Conservation (phyloP, 2,888 invertebrate genomes). For the Drosophila anomalipes region DNA sequence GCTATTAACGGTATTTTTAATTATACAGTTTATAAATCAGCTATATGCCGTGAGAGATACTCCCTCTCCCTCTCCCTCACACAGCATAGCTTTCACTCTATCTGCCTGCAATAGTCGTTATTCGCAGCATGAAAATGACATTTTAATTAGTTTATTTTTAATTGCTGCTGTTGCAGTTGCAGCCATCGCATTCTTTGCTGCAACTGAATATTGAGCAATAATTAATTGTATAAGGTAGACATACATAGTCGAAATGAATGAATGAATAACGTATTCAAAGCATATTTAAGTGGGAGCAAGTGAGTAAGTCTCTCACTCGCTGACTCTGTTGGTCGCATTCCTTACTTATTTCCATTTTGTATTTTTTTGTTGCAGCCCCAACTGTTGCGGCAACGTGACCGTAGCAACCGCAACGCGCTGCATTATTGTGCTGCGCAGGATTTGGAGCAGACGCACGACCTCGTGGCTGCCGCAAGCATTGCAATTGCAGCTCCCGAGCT, state of each 20-base stretch:
- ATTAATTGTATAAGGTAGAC: slow-evolving; percentile 18
- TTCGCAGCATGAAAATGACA: slow-evolving; percentile 69
- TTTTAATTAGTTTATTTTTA: slow-evolving; percentile 82
- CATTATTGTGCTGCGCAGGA: slow-evolving; percentile 93
- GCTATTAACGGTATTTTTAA: slow-evolving; percentile 49
- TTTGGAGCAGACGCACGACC: slow-evolving; percentile 82
- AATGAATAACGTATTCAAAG: slow-evolving; percentile 19
- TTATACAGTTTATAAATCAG: slow-evolving; percentile 59
- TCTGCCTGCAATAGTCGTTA: slow-evolving; percentile 1
- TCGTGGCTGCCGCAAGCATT: slow-evolving; percentile 90
- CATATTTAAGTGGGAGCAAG: slow-evolving; percentile 3
- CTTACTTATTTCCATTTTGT: too few relatives aligned
- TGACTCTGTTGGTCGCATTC: not conserved
- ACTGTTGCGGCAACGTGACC: slow-evolving; percentile 90
- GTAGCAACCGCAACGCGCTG: slow-evolving; percentile 93
- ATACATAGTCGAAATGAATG: slow-evolving; percentile 3
- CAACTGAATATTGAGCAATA: slow-evolving; percentile 4
- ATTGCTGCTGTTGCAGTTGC: slow-evolving; percentile 27
- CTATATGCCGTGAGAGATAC: slow-evolving; percentile 6
- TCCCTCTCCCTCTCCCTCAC: not conserved
- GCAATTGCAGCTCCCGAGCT: slow-evolving; percentile 94
- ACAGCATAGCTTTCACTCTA: too few relatives aligned
- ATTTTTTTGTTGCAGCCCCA: slow-evolving; percentile 86
- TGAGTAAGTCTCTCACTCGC: slow-evolving; percentile 14
- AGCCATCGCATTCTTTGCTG: slow-evolving; percentile 10